phyloP scores from a whole-genome alignment of 2,113 vertebrate species.

The Brachyistius frenatus region DNA sequence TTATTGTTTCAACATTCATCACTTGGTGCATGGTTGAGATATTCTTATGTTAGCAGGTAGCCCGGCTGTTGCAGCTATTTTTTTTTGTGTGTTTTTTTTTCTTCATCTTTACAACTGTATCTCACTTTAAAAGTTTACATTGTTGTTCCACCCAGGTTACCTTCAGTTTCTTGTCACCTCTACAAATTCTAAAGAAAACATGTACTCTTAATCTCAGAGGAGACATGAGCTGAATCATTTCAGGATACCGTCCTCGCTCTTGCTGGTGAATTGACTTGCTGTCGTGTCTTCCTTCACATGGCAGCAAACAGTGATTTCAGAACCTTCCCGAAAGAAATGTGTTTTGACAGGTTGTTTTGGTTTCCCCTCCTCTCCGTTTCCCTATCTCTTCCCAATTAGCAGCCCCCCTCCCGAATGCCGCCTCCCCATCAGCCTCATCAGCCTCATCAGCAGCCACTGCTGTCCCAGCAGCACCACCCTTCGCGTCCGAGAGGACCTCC shows the following conservation, averaged over 20 bases:
- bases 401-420: conserved; percentile 87
- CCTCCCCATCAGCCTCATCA: conserved; percentile 86
- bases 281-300: conserved; percentile 27
- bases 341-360: conserved; percentile 58
- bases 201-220: not conserved
- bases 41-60: not conserved
- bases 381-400: conserved; percentile 79
- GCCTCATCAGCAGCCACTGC: conserved; percentile 80
- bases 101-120: not conserved
- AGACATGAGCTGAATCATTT: too few relatives aligned
- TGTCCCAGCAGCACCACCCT: conserved; percentile 88
- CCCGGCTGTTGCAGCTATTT: not conserved
- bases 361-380: conserved; percentile 42
- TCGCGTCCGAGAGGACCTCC: conserved; percentile 82
- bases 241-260: not conserved
- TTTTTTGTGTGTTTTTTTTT: conserved; percentile 24
- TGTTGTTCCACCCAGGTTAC: not conserved
- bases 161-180: not conserved
- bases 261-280: conserved; percentile 48
- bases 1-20: conserved; percentile 22
- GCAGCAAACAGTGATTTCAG: conserved; percentile 29
- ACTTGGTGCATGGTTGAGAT: conserved; percentile 3
- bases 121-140: conserved; percentile 11
- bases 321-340: conserved; percentile 29
- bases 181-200: not conserved